Evolutionary conservation across 1,140 invertebrate species (phyloP).

Genomic region (Acromyrmex charruanus): DNA sequence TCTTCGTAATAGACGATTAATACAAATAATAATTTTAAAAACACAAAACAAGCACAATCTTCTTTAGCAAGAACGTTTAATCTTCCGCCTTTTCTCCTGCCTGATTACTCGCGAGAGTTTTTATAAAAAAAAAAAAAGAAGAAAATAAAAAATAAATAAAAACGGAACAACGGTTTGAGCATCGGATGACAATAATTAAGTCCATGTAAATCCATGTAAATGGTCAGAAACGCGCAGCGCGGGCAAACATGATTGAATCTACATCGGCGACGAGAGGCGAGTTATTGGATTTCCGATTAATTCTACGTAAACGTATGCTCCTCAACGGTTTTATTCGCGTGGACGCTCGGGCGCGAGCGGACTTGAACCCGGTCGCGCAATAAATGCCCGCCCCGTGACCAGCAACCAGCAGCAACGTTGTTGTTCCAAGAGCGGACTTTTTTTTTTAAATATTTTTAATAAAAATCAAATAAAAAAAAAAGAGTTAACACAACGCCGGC

Average conservation of each 20-base stretch:
- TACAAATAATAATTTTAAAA: not conserved
- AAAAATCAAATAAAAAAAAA: conserved; percentile 35
- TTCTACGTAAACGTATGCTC: conserved; percentile 63
- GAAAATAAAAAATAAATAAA: conserved; percentile 33
- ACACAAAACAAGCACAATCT: not conserved
- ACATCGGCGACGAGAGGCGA: conserved; percentile 57
- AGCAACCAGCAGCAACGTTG: conserved; percentile 22
- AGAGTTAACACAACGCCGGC: conserved; percentile 11
- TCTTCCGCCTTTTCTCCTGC: not conserved
- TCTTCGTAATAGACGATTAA: not conserved
- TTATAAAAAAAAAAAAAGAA: not conserved
- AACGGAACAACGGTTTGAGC: conserved; percentile 24
- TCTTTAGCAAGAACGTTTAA: not conserved
- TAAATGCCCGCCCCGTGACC: conserved; percentile 52
- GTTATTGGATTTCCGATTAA: conserved; percentile 64
- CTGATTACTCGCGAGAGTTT: not conserved
- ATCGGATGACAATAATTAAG: conserved; percentile 59
- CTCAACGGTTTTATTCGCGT: conserved; percentile 61
- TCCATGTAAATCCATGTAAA: conserved; percentile 62
- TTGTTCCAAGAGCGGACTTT: conserved; percentile 7
- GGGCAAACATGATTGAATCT: conserved; percentile 58
- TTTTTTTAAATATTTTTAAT: conserved; percentile 38
- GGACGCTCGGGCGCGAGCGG: conserved; percentile 38
- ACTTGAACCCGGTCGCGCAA: conserved; percentile 56
- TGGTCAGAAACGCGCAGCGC: conserved; percentile 50